Base-by-base conservation (phyloP, 2,888 invertebrate species). In the Apocheima hispidaria region DNA sequence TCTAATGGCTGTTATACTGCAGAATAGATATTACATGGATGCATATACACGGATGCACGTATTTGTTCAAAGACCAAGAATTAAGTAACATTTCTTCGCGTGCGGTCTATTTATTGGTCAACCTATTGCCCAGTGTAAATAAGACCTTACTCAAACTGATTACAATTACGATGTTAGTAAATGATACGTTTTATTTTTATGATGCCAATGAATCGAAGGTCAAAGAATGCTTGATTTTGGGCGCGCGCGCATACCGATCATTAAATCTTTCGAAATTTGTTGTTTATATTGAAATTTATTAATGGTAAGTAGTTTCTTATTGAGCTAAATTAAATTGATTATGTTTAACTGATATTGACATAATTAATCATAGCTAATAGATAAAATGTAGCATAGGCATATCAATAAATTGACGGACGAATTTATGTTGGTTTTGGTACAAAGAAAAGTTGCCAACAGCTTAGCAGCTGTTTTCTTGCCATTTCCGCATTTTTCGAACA, bases 201-300 rank as follows among this genome's bases (percentile, higher is more conserved):
- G 52, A 62, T 60, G 55, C 50, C 53, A 60, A 62, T 44, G 10
- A 55, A 30, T 55, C 52, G 59, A 70, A 63, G 69, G 69, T 51
- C 63, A 64, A 64, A 64, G 64, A 70, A 64, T 68, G 67, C 35
- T 46, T 38, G 33, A 43, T 58, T 62, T 64, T 64, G 58, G 60
- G 66, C 64, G 66, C 64, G 66, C 66, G 67, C 62, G 63, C 50
- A 55, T 38, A 40, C 48, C 43, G 20, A 52, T 48, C 63, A 58
- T 66, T 66, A 62, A 48, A 12, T 30, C 63, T 69, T 69, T 62
- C 65, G 69, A 67, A 67, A 69, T 67, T 46, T 53, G 38, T 53
- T 60, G 46, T 65, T 65, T 61, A 63, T 57, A 44, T 30, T 44
- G 40, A 38, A 46, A 54, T 51, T 50, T 51, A 51, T 67, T 53